A percentile compares a stretch with the other conserved stretches of the same genome.
Evolutionary conservation across 2,113 vertebrate genomes (phyloP).

Genomic region (Dicentrarchus labrax): DNA sequence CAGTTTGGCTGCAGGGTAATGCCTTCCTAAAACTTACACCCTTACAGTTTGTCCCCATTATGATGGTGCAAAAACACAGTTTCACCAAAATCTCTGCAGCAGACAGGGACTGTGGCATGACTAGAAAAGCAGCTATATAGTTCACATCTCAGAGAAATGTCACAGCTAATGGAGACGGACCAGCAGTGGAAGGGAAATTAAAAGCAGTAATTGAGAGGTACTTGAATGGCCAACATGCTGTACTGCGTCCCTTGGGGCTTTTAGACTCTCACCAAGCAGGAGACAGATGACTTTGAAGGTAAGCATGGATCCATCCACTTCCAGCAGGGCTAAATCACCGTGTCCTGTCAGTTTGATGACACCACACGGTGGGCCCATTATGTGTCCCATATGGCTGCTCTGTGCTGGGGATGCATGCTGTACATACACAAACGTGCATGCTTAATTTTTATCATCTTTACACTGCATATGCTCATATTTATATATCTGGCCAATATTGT

Average conservation of each 20-base stretch:
- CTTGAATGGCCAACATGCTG: constrained; percentile 73
- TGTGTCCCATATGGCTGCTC: constrained; percentile 72
- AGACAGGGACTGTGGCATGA: not conserved
- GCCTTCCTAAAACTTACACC: not conserved
- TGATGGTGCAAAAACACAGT: constrained; percentile 13
- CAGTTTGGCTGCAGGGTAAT: not conserved
- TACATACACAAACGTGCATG: constrained; percentile 31
- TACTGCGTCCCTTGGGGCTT: constrained; percentile 61
- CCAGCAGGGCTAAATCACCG: constrained; percentile 71
- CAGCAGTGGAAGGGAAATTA: constrained; percentile 64
- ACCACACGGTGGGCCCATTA: constrained; percentile 64
- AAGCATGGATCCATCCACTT: constrained; percentile 71
- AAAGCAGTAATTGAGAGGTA: constrained; percentile 71
- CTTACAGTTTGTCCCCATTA: not conserved
- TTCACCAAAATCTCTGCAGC: constrained; percentile 27
- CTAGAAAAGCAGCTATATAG: constrained; percentile 26
- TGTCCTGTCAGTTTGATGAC: constrained; percentile 73
- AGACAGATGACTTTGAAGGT: constrained; percentile 71
- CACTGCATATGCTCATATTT: constrained; percentile 12
- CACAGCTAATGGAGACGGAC: constrained; percentile 71
- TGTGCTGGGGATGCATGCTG: constrained; percentile 38
- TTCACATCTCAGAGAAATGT: constrained; percentile 59
- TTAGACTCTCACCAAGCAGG: constrained; percentile 56
- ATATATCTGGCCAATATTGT: constrained; percentile 1
- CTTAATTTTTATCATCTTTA: constrained; percentile 33